Conservation (phyloP, 2,888 invertebrate species). For the Electrophaes corylata region DNA sequence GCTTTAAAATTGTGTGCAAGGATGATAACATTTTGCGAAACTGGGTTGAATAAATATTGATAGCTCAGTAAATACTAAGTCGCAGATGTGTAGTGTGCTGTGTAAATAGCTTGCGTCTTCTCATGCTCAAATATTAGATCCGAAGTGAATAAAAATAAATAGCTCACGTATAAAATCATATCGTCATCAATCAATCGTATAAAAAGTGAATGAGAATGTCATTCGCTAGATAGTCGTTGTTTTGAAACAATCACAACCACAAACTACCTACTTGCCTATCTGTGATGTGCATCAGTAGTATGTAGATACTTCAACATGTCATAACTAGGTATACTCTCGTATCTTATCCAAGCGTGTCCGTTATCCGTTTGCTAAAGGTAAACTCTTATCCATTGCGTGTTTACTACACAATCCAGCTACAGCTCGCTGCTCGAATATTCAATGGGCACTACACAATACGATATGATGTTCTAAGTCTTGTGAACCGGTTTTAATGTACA, state of each 20-base stretch:
- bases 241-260: background rate
- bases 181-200: too few relatives aligned
- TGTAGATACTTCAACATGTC: background rate
- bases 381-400: background rate
- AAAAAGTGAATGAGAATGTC: too few relatives aligned
- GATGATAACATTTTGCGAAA: too few relatives aligned
- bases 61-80: too few relatives aligned
- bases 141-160: too few relatives aligned
- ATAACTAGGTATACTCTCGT: background rate
- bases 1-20: too few relatives aligned
- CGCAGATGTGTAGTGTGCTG: too few relatives aligned
- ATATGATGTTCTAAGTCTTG: background rate
- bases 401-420: background rate
- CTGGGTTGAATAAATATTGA: too few relatives aligned
- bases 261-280: background rate
- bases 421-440: background rate
- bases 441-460: background rate
- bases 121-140: too few relatives aligned
- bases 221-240: too few relatives aligned
- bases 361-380: background rate
- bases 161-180: too few relatives aligned
- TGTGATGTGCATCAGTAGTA: background rate
- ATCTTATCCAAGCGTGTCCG: slow-evolving; percentile 1
- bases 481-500: background rate
- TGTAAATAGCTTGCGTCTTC: too few relatives aligned